Percentiles rank a stretch among this genome's conserved stretches.
These are phyloP conservation scores for Synergus itoensis DNA, from an alignment of 2,888 invertebrate genomes.

Conservation along the genomic window DNA sequence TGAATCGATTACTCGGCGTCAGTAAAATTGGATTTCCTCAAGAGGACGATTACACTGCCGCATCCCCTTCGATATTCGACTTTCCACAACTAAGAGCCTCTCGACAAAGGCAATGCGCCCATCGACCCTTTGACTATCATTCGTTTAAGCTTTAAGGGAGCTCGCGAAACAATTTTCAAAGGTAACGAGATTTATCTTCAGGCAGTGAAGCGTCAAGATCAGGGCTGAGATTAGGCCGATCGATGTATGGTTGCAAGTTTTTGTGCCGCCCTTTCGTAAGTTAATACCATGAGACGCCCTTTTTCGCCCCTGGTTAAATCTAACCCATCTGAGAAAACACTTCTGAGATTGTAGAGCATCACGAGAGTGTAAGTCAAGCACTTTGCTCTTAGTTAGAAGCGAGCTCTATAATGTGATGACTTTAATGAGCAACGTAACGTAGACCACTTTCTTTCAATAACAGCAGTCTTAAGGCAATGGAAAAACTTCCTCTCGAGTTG, in stretches of 20 bases:
- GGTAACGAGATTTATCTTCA: constrained; percentile 35
- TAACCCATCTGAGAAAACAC: constrained; percentile 1
- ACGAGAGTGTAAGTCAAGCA: not conserved
- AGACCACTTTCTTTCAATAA: constrained; percentile 20
- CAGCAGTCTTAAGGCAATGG: not conserved
- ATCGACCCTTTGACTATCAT: constrained; percentile 20
- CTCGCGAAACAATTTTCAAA: constrained; percentile 34
- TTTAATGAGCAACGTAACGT: constrained; percentile 6
- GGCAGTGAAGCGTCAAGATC: constrained; percentile 20
- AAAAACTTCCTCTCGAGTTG: constrained; percentile 10
- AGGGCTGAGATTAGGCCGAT: constrained; percentile 24
- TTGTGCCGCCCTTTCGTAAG: constrained; percentile 16
- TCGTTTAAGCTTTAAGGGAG: constrained; percentile 29
- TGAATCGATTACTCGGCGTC: constrained; percentile 23
- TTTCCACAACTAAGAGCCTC: constrained; percentile 16
- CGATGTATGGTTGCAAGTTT: constrained; percentile 10
- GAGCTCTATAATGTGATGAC: constrained; percentile 5
- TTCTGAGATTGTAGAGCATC: not conserved
- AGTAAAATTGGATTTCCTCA: constrained; percentile 33
- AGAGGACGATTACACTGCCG: constrained; percentile 25
- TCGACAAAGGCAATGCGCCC: constrained; percentile 21
- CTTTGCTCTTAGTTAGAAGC: not conserved
- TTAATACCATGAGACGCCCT: not conserved
- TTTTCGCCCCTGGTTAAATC: constrained; percentile 2
- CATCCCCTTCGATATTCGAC: constrained; percentile 32